Base-by-base conservation (phyloP, 2,113 vertebrate genomes). In the Pygoscelis antarcticus region DNA sequence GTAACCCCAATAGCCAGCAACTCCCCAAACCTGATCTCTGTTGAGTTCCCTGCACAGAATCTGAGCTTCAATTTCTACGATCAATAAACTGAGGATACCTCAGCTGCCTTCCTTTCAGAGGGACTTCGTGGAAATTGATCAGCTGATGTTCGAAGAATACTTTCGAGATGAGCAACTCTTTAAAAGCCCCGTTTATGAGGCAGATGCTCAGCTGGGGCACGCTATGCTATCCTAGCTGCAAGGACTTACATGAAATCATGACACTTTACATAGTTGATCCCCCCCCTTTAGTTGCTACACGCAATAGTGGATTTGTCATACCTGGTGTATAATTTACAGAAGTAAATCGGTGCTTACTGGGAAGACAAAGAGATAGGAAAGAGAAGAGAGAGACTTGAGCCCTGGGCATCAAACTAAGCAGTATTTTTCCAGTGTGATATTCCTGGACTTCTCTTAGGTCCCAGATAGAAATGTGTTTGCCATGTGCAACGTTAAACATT, bases 401-500 rank as follows among this genome's bases (percentile, higher is more conserved):
- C 25, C 51, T 6, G 27, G 68, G 38, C 74, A 95, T 30, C 54
- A 46, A 66, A 62, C 49, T 6, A 29, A 38, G 44, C 52, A 42
- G 0, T 64, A 36, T 36, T 64, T 71, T 88, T 78, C 60, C 44
- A 65, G 11, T 5, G 27, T 18, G 71, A 75, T 87, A 55, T 34
- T 46, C 44, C 11, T 57, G 87, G 54, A 58, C 49, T 78, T n/a
- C 47, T 87, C 58, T 52, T 74, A 81, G 85, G 34, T 90, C 54
- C 54, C 49, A 74, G 71, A 85, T 2, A 89, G 42, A 94, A 97
- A 96, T 77, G 89, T 54, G 70, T 47, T 93, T 83, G 86, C 96
- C 94, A 87, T 54, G 92, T 97, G 93, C 90, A 88, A 92, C 30
- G 6, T 83, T 80, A 95, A 96, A 91, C 84, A 76, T 55, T 68